Conservation (phyloP, 2,888 invertebrate genomes). For the Spodoptera littoralis region DNA sequence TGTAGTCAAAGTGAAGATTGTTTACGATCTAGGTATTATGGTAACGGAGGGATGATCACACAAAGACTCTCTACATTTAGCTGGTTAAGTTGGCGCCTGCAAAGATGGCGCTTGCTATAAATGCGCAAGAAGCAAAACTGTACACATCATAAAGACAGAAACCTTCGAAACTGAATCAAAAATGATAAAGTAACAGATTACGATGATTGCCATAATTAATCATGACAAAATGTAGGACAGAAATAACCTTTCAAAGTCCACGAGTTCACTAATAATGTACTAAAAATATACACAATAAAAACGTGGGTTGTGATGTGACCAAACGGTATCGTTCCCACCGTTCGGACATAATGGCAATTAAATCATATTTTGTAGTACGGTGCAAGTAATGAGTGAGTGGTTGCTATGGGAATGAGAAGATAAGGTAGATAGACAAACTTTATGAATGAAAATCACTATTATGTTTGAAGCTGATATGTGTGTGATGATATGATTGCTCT, state of each 20-base stretch:
- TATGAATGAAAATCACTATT: neutral
- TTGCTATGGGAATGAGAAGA: neutral
- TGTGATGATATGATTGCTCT: no score
- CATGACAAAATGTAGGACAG: neutral
- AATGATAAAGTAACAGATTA: no score
- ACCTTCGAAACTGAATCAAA: no score
- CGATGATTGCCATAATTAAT: neutral
- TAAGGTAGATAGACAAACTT: neutral
- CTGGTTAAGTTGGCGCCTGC: no score
- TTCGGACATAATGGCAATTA: conserved; percentile 61
- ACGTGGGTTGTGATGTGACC: conserved; percentile 31
- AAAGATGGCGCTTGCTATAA: no score
- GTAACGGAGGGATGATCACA: no score
- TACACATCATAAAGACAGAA: no score
- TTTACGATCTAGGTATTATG: no score
- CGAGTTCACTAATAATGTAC: conserved; percentile 20
- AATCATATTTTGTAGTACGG: conserved; percentile 59
- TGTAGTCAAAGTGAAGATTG: no score
- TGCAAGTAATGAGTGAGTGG: conserved; percentile 44
- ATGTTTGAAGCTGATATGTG: no score
- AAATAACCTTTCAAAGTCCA: conserved; percentile 9
- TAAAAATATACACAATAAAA: conserved; percentile 23
- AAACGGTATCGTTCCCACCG: conserved; percentile 61
- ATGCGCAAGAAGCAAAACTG: no score
- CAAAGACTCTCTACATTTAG: no score